Conservation (phyloP, 2,797 vertebrate genomes). For the Pangasius macronema region DNA sequence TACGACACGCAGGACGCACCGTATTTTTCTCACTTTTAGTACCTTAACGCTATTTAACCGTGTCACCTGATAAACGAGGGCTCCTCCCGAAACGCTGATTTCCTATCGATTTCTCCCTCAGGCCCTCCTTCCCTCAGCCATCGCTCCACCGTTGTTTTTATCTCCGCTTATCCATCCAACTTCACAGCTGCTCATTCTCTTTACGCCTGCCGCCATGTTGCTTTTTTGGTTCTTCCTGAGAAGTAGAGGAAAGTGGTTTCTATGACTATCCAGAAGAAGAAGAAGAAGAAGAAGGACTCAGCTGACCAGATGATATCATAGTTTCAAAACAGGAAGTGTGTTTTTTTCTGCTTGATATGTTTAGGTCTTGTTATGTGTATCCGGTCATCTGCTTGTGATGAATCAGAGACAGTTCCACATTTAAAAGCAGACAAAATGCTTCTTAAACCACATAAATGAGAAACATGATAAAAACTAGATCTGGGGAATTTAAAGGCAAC, state of each 20-base stretch:
- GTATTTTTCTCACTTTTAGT: slow-evolving; percentile 96
- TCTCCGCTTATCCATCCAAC: slow-evolving; percentile 79
- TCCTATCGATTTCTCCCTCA: slow-evolving; percentile 94
- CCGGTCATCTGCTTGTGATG: background rate
- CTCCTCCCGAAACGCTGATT: slow-evolving; percentile 94
- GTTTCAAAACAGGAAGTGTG: background rate
- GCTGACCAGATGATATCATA: background rate
- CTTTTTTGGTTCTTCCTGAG: background rate
- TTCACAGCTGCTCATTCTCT: slow-evolving; percentile 47
- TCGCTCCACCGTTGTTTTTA: slow-evolving; percentile 87
- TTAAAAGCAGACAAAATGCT: background rate
- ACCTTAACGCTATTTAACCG: slow-evolving; percentile 88
- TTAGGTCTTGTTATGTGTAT: background rate
- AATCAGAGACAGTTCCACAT: background rate
- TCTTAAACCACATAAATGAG: no score
- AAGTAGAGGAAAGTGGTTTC: background rate
- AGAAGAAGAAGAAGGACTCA: slow-evolving; percentile 7
- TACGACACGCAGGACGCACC: slow-evolving; percentile 83
- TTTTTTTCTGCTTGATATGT: background rate
- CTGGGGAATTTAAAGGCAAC: no score
- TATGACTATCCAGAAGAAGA: background rate
- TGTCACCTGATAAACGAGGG: slow-evolving; percentile 97
- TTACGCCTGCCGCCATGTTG: slow-evolving; percentile 42
- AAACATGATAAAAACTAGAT: background rate
- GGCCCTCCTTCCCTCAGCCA: slow-evolving; percentile 81